These are phyloP conservation scores for Beris chalybata DNA, from an alignment of 2,888 invertebrate genomes.

Conservation along the genomic window DNA sequence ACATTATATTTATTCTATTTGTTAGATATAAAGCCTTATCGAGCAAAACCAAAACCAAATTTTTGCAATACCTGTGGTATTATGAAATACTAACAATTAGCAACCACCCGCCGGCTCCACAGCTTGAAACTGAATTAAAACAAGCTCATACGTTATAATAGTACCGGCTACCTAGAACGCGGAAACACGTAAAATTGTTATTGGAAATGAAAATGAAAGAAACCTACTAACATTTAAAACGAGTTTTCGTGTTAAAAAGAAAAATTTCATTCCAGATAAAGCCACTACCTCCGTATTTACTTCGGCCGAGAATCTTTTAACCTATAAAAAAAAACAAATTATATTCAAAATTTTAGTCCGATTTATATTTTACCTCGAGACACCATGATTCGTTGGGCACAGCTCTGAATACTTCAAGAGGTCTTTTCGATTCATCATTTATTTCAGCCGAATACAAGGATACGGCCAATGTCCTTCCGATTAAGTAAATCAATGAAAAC, in stretches of 20 bases:
- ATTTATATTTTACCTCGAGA: constrained; percentile 46
- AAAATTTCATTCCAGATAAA: constrained; percentile 54
- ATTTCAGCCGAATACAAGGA: constrained; percentile 62
- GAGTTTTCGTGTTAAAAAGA: constrained; percentile 52
- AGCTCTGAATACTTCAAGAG: constrained; percentile 54
- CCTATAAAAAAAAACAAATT: constrained; percentile 2
- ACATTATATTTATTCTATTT: no score
- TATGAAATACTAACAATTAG: no score
- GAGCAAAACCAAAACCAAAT: no score
- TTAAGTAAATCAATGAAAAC: constrained; percentile 61
- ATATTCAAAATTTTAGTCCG: background rate
- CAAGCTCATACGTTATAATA: constrained; percentile 63
- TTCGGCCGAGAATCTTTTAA: constrained; percentile 43
- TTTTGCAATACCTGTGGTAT: no score
- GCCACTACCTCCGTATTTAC: constrained; percentile 50
- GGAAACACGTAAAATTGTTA: no score
- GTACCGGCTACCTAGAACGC: constrained; percentile 61
- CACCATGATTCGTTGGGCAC: constrained; percentile 58
- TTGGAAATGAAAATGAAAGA: background rate
- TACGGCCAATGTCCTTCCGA: constrained; percentile 61
- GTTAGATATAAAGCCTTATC: no score
- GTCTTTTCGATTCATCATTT: constrained; percentile 60
- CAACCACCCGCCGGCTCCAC: constrained; percentile 39
- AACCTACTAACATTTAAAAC: constrained; percentile 50
- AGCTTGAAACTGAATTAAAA: constrained; percentile 62